These are phyloP conservation scores for Drosophila mayaguana DNA, from an alignment of 2,888 invertebrate genomes.

Conservation along the genomic window DNA sequence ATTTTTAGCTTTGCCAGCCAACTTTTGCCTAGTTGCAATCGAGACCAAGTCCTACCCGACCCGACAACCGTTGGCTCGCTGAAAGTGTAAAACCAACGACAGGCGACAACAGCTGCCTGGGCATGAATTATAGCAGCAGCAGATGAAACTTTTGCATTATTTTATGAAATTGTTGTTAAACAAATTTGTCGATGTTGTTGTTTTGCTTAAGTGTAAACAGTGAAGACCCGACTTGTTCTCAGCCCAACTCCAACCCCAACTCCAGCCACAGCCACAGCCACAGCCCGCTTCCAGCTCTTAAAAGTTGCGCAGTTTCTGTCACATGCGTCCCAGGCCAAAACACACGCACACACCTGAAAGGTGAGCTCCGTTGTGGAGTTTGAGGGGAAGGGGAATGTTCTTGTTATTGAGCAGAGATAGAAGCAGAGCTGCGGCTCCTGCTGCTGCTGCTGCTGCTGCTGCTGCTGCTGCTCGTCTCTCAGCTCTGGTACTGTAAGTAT, in stretches of 20 bases:
- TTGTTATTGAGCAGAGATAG: conserved; percentile 63
- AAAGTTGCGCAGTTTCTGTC: conserved; percentile 78
- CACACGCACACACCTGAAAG: conserved; percentile 48
- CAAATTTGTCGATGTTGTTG: conserved; percentile 65
- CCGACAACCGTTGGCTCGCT: not conserved
- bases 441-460: conserved; percentile 15
- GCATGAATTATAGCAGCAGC: conserved; percentile 56
- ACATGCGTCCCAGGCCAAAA: conserved; percentile 61
- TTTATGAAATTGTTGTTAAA: conserved; percentile 79
- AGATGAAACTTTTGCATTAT: conserved; percentile 71
- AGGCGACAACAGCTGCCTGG: conserved; percentile 56
- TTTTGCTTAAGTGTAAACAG: conserved; percentile 66
- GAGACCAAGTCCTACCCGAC: not conserved
- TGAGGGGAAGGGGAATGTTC: not conserved
- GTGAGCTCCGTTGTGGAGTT: not conserved
- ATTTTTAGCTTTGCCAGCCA: conserved; percentile 45
- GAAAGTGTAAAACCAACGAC: conserved; percentile 29
- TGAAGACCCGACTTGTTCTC: conserved; percentile 37
- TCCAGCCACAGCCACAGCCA: too few relatives aligned
- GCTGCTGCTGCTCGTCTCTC: conserved; percentile 13
- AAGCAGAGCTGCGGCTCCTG: conserved; percentile 19
- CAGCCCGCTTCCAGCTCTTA: conserved; percentile 15
- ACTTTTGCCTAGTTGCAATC: conserved; percentile 43
- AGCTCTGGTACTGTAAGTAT: conserved; percentile 65
- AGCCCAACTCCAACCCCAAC: too few relatives aligned